Base-by-base conservation (phyloP, 2,888 invertebrate genomes). In the Melipona beecheii region DNA sequence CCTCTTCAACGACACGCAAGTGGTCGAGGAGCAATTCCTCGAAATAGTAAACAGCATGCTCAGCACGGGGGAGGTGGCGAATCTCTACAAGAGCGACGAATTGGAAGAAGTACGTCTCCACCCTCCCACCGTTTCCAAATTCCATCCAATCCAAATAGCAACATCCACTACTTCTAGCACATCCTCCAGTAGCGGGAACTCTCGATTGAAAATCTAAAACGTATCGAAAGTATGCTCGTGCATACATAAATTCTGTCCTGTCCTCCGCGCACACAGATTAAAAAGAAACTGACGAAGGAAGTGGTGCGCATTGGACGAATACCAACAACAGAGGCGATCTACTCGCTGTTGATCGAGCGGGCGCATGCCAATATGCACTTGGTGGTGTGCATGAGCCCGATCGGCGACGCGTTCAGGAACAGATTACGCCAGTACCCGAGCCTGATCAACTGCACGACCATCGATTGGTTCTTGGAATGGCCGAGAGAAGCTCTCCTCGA, bases 381-480 rank as follows among this genome's bases (percentile, higher is more conserved):
- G 54, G 96, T 98, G 69, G 95, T 98, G 49, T 97, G 98, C 92
- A 97, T 98, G 96, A 98, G 98, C 91, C 98, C 98, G 0, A 97
- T 98, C 79, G 98, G 98, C 0, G 97, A 98, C 82, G 96, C 96
- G 24, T 98, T 98, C 94, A 97, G 98, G 92, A 97, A 97, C 91
- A 96, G 98, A 78, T 96, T 98, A 89, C 96, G 98, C 17, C 98
- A 98, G 94, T 98, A 98, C 95, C 98, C 98, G 1, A 97, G 98
- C 0, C 95, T 98, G 78, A 97, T 98, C 65, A 98, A 98, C 95
- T 97, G 97, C 87, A 97, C 98, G 0, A 98, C 98, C 0, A 98
- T 98, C 36, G 98, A 98, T 94, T 98, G 98, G 98, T 98, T 98
- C 95, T 96, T 96, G 91, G 97, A 97, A 91, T 98, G 98, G 98